Evolutionary conservation across 2,888 invertebrate species (phyloP), one percentile per base, ranked within the genome.

Genomic region (Zaprionus lineosus): DNA sequence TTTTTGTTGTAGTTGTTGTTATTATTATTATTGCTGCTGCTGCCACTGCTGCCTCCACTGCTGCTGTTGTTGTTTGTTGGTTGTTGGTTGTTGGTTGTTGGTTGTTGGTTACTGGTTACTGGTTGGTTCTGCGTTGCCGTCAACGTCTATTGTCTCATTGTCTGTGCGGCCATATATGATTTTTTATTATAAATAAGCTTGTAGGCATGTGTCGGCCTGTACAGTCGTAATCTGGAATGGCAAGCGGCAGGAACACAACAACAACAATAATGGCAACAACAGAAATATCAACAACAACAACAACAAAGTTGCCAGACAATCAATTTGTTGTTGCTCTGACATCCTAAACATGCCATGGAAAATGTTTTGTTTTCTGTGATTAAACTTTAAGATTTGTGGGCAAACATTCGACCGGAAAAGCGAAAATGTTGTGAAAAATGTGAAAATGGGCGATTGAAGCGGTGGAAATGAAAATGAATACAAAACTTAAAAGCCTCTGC

Each of bases 151-250:
- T 78, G 78, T 78, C 78, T 84, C 85, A 78, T 78, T 78, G 85
- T 79, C 73, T 79, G 76, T 68, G 83, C 61, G 73, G 65, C 73
- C 79, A 75, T 84, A 83, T 84, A 83, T 84, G 85, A 84, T 71
- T 84, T 78, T 78, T 62, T 84, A 79, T 83, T 78, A 79, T 83
- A 79, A 83, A 83, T 72, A 79, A 71, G 84, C 84, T 71, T 66
- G 78, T 74, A 82, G 75, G 84, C 74, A 70, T 82, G 75, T 84
- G 67, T 67, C 71, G 50, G 51, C 53, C 33, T 31, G 72, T 48
- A 58, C 55, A 57, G 52, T 57, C 58, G 79, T 84, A 84, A 83
- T 79, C 85, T 84, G 55, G 79, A 83, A 79, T 79, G 76, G 79
- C 85, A 62, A 73, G 24, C 56, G 53, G 41, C 63, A 52, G 7